Conservation (phyloP, 2,888 invertebrate species). For the Sphaeridia pumilis region DNA sequence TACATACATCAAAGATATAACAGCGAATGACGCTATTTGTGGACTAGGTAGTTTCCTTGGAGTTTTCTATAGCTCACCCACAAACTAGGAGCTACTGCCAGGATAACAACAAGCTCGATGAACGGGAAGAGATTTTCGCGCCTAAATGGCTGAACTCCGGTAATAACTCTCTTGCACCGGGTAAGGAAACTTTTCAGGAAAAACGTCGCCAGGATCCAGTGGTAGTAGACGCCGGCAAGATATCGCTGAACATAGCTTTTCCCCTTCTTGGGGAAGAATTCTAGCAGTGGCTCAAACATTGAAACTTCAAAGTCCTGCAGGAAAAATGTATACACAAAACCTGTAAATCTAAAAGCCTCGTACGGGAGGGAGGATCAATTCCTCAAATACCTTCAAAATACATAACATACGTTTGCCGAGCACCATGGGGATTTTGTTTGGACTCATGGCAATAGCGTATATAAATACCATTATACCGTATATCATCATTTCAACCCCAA, state of each 20-base stretch:
- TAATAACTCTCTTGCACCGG: slow-evolving; percentile 8
- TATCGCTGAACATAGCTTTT: slow-evolving; percentile 47
- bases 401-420: no score
- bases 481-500: no score
- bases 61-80: no score
- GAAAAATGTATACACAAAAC: no score
- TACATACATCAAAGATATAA: slow-evolving; percentile 2
- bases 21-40: no score
- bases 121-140: slow-evolving; percentile 29
- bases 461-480: no score
- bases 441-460: no score
- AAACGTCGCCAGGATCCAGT: slow-evolving; percentile 40
- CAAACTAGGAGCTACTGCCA: slow-evolving; percentile 11
- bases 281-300: slow-evolving; percentile 46
- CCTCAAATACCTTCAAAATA: no score
- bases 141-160: slow-evolving; percentile 16
- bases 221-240: slow-evolving; percentile 45
- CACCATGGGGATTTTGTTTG: no score
- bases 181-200: slow-evolving; percentile 20
- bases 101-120: slow-evolving; percentile 19
- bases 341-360: no score
- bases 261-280: slow-evolving; percentile 49
- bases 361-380: no score
- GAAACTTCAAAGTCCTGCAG: slow-evolving; percentile 33
- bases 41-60: no score